phyloP scores from a whole-genome alignment of 2,113 vertebrate genomes.

The Hippocampus comes region DNA sequence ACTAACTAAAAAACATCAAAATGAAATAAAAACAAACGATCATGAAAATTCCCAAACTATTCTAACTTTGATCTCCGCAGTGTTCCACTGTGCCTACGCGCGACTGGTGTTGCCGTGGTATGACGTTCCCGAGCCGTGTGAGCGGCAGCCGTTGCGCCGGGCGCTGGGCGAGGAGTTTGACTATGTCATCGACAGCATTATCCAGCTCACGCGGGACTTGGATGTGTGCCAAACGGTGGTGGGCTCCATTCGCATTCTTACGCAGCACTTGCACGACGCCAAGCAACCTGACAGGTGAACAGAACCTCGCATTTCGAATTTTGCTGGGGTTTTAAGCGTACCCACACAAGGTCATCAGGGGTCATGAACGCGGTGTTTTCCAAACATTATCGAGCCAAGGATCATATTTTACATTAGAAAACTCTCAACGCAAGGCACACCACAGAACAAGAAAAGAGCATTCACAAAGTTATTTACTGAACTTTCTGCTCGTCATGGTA shows the following conservation, averaged over 20 bases:
- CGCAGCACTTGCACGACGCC: slow-evolving; percentile 66
- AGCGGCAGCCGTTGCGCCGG: slow-evolving; percentile 64
- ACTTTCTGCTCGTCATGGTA: too few relatives aligned
- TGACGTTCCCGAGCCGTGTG: slow-evolving; percentile 44
- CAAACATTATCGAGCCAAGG: too few relatives aligned
- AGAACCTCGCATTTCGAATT: not conserved
- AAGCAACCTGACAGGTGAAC: slow-evolving; percentile 68
- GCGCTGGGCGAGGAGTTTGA: slow-evolving; percentile 65
- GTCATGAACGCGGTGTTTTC: too few relatives aligned
- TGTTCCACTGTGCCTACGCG: slow-evolving; percentile 70
- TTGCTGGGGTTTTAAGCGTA: not conserved
- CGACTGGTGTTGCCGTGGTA: slow-evolving; percentile 71
- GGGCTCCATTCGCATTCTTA: slow-evolving; percentile 69
- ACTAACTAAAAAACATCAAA: too few relatives aligned
- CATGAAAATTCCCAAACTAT: too few relatives aligned
- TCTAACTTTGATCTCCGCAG: slow-evolving; percentile 39
- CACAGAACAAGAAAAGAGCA: too few relatives aligned
- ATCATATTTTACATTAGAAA: too few relatives aligned
- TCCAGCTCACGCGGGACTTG: slow-evolving; percentile 53
- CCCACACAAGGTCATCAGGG: too few relatives aligned
- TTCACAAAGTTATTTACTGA: too few relatives aligned
- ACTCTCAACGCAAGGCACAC: too few relatives aligned
- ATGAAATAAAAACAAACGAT: too few relatives aligned
- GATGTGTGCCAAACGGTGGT: slow-evolving; percentile 61
- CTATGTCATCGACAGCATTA: slow-evolving; percentile 57